Base-by-base conservation (phyloP, 2,113 vertebrate genomes). In the Cyphomyrus discorhynchus region DNA sequence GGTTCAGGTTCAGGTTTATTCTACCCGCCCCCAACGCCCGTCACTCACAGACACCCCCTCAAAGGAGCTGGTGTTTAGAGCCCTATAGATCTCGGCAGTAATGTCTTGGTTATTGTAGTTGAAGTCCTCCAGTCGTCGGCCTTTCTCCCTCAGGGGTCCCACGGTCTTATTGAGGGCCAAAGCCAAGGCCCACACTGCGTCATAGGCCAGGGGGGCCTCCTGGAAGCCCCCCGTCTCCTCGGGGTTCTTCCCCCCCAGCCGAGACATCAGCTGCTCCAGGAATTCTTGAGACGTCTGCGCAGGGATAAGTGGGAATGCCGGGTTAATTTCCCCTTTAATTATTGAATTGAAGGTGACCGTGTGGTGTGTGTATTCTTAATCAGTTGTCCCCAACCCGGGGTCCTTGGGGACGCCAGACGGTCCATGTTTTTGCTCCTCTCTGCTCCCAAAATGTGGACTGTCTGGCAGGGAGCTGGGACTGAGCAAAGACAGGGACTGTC, bases 101-200 rank as follows among this genome's bases (percentile, higher is more conserved):
- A 99, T 98, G 92, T 97, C 97, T 89, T 97, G 96, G 95, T 98
- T 98, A 95, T 98, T 98, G 92, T 99, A 99, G 94, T 99, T 99
- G 94, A 99, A 99, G 92, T 99, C 98, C 91, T 99, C 98, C 91
- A 99, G 92, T 1, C 97, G 94, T 2, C 98, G 91, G 0, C 97
- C 97, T 45, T 93, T 97, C 86, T 96, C 96, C 39, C 96, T 97
- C 91, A 98, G 93, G 5, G 97, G 97, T 0, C 96, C 95, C 0
- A 98, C 97, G 0, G 98, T 99, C 94, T 99, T 98, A 93, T 99
- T 99, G 89, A 99, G 96, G 1, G 98, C 98, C 42, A 99, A 91
- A 0, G 98, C 98, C 92, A 99, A 92, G 0, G 98, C 98, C 98
- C 98, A 99, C 83, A 99, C 96, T 1, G 98, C 98, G 2, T 99